Conservation (phyloP, 1,140 invertebrate genomes). For the Drosophila aff. region DNA sequence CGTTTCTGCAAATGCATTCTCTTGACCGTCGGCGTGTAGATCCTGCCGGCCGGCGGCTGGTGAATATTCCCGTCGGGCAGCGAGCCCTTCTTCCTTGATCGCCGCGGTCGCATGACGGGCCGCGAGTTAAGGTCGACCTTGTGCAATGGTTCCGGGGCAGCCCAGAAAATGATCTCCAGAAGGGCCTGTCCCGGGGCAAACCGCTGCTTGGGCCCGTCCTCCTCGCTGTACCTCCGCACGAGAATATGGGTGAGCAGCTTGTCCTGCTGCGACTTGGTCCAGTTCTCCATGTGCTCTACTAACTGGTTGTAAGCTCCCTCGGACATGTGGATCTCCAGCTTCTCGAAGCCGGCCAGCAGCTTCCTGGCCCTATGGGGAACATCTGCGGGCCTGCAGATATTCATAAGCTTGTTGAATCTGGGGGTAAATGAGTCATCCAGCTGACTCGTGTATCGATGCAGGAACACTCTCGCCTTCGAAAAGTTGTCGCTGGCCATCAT, state of each 20-base stretch:
- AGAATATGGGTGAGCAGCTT: constrained; percentile 34
- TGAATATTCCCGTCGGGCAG: constrained; percentile 10
- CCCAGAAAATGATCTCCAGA: constrained; percentile 25
- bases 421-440: constrained; percentile 40
- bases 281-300: background rate
- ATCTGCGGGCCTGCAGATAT: constrained; percentile 11
- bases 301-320: constrained; percentile 4
- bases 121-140: constrained; percentile 7
- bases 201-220: constrained; percentile 2
- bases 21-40: constrained; percentile 34
- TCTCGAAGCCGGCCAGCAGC: constrained; percentile 22
- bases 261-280: constrained; percentile 19
- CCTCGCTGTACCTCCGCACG: background rate
- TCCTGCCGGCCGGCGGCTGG: constrained; percentile 17
- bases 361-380: constrained; percentile 38
- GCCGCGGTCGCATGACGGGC: constrained; percentile 1
- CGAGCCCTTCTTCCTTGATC: constrained; percentile 19
- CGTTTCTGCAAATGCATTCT: constrained; percentile 40
- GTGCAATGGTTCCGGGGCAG: background rate
- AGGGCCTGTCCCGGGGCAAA: background rate
- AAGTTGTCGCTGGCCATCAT: constrained; percentile 38
- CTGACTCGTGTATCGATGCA: background rate
- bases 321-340: constrained; percentile 31
- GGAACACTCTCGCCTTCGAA: constrained; percentile 15
- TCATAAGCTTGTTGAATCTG: constrained; percentile 40